Percentiles rank a stretch among this genome's conserved stretches.
phyloP scores from a whole-genome alignment of 2,113 vertebrate genomes.

The human region DNA sequence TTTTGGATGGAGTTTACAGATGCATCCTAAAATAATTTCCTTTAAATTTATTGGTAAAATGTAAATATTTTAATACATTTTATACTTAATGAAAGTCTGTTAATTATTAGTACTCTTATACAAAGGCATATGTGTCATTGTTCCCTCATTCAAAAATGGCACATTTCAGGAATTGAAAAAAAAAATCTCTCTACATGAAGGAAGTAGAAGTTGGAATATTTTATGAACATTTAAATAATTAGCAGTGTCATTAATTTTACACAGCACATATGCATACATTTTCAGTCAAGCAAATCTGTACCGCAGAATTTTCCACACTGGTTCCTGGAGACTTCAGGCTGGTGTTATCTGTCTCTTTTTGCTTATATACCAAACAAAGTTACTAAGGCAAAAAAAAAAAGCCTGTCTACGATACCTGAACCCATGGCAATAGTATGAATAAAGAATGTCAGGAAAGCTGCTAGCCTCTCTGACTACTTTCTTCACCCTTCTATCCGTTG shows the following conservation, averaged over 20 bases:
- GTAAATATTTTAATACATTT: not conserved
- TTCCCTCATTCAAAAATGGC: not conserved
- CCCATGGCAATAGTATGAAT: not conserved
- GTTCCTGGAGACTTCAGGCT: not conserved
- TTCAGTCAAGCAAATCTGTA: constrained; percentile 42
- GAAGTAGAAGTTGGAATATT: constrained; percentile 45
- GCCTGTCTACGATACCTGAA: not conserved
- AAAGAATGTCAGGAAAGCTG: not conserved
- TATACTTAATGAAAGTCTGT: not conserved
- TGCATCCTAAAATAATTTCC: not conserved
- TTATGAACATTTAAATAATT: constrained; percentile 70
- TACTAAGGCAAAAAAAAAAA: not conserved
- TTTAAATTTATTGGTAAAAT: not conserved
- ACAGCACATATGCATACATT: constrained; percentile 34
- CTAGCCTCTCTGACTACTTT: not conserved
- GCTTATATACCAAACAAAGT: not conserved
- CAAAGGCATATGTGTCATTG: not conserved
- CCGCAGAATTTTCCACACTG: constrained; percentile 8
- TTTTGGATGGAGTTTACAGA: not conserved
- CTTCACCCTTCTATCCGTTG: not conserved
- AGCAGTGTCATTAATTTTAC: constrained; percentile 67
- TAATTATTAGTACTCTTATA: not conserved
- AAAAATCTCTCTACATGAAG: not conserved
- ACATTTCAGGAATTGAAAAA: not conserved
- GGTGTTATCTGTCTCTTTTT: not conserved